Evolutionary conservation across 2,888 invertebrate genomes (phyloP), one percentile per base, ranked within the genome.

Genomic region (Mylabris sibirica): DNA sequence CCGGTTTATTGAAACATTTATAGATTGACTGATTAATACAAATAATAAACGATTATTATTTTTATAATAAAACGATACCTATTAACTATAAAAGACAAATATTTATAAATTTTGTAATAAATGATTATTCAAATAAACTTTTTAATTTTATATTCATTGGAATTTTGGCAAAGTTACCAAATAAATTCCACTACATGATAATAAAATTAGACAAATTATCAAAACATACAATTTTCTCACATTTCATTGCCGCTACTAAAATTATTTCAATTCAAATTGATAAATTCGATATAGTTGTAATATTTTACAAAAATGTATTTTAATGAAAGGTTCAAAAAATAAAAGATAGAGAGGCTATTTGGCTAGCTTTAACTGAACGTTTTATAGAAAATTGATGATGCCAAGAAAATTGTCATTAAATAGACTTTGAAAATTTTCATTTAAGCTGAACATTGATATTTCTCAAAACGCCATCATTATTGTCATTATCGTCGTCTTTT

Each of bases 201-300:
- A 53, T 53, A 53, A 53, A 53, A 53, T 53, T 53, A 22, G 49
- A 53, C 49, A 53, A 53, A 53, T 53, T 20, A 53, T 53, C 49
- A 53, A 53, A 53, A 53, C 11, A 53, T 53, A 53, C 49, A n/a
- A 22, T 53, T 53, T 53, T 53, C 22, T 53, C 22, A 44, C 49
- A 53, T 53, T 53, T 53, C 49, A 53, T 22, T 22, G 49, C 20
- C 3, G 2, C 11, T 11, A 20, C 2, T 11, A 11, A 22, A 53
- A 44, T 17, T 44, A n/a, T 44, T 38, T 38, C 17, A 17, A n/a
- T 41, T 6, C 17, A 49, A 49, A 49, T 49, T 49, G 49, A 49
- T 49, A 49, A 49, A 49, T 49, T 49, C 17, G 20, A 3, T 6
- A 22, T 9, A 17, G 44, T 2, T 44, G 44, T 8, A 17, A 44